Conservation (phyloP, 2,888 invertebrate genomes). For the Eledone cirrhosa region DNA sequence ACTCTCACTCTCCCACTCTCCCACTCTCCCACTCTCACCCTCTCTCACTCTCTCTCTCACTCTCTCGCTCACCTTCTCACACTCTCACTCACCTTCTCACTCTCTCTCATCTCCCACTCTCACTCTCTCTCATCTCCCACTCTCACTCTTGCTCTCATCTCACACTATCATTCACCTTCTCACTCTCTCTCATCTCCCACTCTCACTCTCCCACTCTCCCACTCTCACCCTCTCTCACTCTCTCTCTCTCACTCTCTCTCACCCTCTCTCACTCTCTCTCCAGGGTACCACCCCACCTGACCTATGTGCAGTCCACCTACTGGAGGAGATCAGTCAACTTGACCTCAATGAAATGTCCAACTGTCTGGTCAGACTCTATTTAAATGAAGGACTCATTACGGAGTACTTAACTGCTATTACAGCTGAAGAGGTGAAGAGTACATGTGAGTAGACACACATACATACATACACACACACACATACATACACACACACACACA, state of each 20-base stretch:
- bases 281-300: slow-evolving; percentile 36
- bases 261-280: not conserved
- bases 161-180: too few relatives aligned
- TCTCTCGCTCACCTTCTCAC: too few relatives aligned
- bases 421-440: slow-evolving; percentile 44
- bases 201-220: too few relatives aligned
- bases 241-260: slow-evolving; percentile 31
- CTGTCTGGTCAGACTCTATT: slow-evolving; percentile 48
- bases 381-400: slow-evolving; percentile 46
- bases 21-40: too few relatives aligned
- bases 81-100: too few relatives aligned
- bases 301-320: slow-evolving; percentile 37
- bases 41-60: too few relatives aligned
- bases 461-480: not conserved
- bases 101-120: too few relatives aligned
- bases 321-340: slow-evolving; percentile 46
- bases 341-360: slow-evolving; percentile 49
- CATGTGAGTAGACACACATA: slow-evolving; percentile 41
- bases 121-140: too few relatives aligned
- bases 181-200: too few relatives aligned
- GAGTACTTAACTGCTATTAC: slow-evolving; percentile 46
- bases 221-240: slow-evolving; percentile 25
- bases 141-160: too few relatives aligned
- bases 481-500: not conserved
- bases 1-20: too few relatives aligned